A percentile compares a stretch with the other conserved stretches of the same genome.
Evolutionary conservation across 2,797 vertebrate genomes (phyloP).

Genomic region (Diglossa cyanea): DNA sequence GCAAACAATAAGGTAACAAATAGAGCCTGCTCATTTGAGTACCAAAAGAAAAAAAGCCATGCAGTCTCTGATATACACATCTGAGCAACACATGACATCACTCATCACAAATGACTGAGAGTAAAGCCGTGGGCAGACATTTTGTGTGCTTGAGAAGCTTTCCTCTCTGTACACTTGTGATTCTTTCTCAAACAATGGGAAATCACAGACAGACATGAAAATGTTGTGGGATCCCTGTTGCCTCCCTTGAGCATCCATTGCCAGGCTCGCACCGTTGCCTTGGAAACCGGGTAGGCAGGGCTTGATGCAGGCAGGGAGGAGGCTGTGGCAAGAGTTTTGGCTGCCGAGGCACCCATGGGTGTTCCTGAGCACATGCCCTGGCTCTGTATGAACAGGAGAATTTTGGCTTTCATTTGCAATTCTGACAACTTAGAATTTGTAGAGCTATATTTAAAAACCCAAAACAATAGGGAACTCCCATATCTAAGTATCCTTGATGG

Average conservation of each 20-base stretch:
- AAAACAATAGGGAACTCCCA: background rate
- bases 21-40: background rate
- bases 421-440: background rate
- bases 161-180: background rate
- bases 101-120: background rate
- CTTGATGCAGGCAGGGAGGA: background rate
- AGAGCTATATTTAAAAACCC: background rate
- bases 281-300: conserved; percentile 35
- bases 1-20: background rate
- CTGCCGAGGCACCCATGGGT: background rate
- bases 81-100: background rate
- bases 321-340: background rate
- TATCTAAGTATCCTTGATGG: background rate
- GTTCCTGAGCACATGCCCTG: background rate
- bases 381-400: background rate
- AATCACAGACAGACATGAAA: background rate
- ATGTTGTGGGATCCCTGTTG: background rate
- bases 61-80: background rate
- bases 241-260: background rate
- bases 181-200: background rate
- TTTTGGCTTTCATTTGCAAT: background rate
- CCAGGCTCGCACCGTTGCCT: conserved; percentile 6
- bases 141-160: background rate
- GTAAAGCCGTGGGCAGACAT: background rate
- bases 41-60: background rate